Base-by-base conservation (phyloP, 92 coral and sea anemone genomes). In the Nematostella vectensis region DNA sequence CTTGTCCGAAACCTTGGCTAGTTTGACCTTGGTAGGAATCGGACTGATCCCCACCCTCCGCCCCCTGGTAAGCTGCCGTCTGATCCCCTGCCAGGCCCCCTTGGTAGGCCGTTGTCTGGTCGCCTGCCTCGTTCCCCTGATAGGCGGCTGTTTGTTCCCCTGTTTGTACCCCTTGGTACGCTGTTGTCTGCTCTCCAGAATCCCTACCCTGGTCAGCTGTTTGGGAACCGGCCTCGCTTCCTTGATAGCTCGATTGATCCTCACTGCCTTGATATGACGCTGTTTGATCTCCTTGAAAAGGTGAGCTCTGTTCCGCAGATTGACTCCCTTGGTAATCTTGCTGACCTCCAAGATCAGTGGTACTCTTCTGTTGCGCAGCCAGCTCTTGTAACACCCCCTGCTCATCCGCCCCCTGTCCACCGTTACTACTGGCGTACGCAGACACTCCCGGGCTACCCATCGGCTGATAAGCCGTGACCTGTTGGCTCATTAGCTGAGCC, bases 361-460 rank as follows among this genome's bases (percentile, higher is more conserved):
- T 29, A n/a, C 57, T 62, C 2, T 64, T 70, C 24, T 59, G 61
- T 16, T 78, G 85, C 15, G 58, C 61, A 69, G 58, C 66, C 27
- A 78, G 49, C 2, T 58, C 74, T 42, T 78, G 79, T 39, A 54
- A 38, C 25, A 66, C 79, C 44, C 29, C 31, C 30, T 63, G 55
- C 27, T 51, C 29, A 16, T 57, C 37, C 1, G 58, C 73, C 18
- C 71, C 53, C 21, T 12, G 39, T 36, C 45, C 55, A 55, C 23
- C 55, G 29, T 22, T 21, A 3, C 22, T 51, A 29, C 53, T 54
- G 31, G 24, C 54, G 12, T 18, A 25, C 16, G 53, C 16, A 3
- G 50, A 27, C 11, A 17, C 52, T 13, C 50, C 49, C 48, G 54
- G 62, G 9, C 47, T 59, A 26, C 48, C 47, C 22, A 29, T 48